Evolutionary conservation across 1,140 invertebrate species (phyloP), one percentile per base, ranked within the genome.

Genomic region (Alviniconcha marisindica): DNA sequence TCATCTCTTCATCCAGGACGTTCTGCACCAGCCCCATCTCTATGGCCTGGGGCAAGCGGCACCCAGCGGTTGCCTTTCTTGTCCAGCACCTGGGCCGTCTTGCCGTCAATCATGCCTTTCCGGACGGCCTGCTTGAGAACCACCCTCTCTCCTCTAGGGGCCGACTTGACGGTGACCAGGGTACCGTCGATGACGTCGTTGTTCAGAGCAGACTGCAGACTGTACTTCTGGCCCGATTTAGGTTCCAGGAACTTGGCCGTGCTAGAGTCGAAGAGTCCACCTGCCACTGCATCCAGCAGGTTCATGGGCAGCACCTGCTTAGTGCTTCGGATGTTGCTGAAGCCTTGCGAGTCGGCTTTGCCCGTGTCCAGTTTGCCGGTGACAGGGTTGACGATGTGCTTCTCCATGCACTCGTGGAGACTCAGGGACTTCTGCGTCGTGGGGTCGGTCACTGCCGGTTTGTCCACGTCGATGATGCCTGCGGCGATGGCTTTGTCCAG

Each of bases 271-370:
- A 97, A 97, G 80, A 96, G 94, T 81, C 96, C 96, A 93, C 96
- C 95, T 56, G 96, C 95, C 71, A 98, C 93, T 73, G 96, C 96
- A 94, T 98, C 97, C 92, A 97, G 96, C 51, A 99, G 78, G 84
- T 93, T 93, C 76, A 92, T 38, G 42, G 90, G 84, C 21, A 88
- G 66, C 81, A 85, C 76, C 85, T 88, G 63, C 69, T 78, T 79
- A 78, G 85, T 28, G 31, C 71, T 21, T 56, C 82, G 33, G 44
- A 83, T 54, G n/a, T 36, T 24, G 15, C 54, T 89, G 44, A 88
- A 86, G 14, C 95, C 93, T 28, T 97, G 95, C 33, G 96, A 38
- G 33, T 85, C 54, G 18, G 85, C 85, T 82, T 81, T 87, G 56
- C 95, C 86, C 73, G 89, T 81, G 87, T 92, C 92, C 10, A 94